Base-by-base conservation (phyloP, 2,113 vertebrate genomes). In the Empidonax traillii region DNA sequence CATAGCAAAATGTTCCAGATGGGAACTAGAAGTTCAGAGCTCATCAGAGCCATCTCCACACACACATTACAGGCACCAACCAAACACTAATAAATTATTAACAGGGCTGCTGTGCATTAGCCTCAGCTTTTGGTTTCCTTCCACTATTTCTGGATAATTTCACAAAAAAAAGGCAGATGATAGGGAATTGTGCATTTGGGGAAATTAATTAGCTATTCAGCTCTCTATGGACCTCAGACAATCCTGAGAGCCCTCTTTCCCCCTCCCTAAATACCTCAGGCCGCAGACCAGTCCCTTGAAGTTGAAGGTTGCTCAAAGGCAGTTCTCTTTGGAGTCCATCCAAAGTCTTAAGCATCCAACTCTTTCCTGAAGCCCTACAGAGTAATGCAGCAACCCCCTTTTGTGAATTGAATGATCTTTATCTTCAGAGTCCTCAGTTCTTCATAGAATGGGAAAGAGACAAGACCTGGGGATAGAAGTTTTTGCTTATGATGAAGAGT, bases 81-180 rank as follows among this genome's bases (percentile, higher is more conserved):
- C 56, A 96, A 96, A 87, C 69, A 92, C 58, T 87, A 92, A 92
- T 79, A 84, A 95, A 94, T 94, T 2, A 95, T 96, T 97, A 92
- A 95, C 83, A 85, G 24, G n/a, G 23, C 56, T 86, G 53, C 89
- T 72, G 62, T 85, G 66, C 76, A 69, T 79, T 87, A 93, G 31
- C 30, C 56, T 87, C 82, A 67, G 52, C 6, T 58, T 84, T 88
- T 79, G 16, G 7, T 56, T 39, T 22, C 46, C 23, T 89, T 66
- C 20, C 21, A 72, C 13, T 44, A 35, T 76, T 84, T 88, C 83
- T 92, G 76, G 68, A 56, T 59, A 74, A 87, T 90, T 85, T 25
- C 49, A 72, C 52, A 35, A 51, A n/a, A 71, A 52, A 78, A 63
- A 63, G 6, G 39, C 39, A 86, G 33, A 46, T 67, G 31, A 84